phyloP scores from a whole-genome alignment of 2,797 vertebrate genomes.

The Notolepis coatsorum region DNA sequence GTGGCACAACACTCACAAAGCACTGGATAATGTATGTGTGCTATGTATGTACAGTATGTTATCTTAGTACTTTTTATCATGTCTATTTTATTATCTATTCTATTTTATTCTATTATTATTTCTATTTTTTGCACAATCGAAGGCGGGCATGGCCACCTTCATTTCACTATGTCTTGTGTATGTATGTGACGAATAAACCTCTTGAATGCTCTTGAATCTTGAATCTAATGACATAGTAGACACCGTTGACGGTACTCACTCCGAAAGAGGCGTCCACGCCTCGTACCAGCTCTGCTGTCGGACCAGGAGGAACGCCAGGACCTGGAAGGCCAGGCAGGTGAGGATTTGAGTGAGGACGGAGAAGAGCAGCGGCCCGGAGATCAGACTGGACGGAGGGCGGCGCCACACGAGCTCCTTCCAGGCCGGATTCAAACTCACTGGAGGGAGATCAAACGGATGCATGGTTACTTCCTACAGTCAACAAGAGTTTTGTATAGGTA shows the following conservation, averaged over 20 bases:
- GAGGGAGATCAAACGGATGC: slow-evolving; percentile 7
- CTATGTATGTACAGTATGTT: no score
- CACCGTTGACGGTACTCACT: slow-evolving; percentile 83
- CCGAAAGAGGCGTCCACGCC: slow-evolving; percentile 80
- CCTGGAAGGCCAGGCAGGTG: slow-evolving; percentile 92
- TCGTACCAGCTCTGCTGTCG: slow-evolving; percentile 90
- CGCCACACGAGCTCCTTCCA: slow-evolving; percentile 92
- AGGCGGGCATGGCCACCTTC: no score
- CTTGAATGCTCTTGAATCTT: no score
- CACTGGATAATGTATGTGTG: not conserved
- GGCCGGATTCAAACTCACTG: slow-evolving; percentile 97
- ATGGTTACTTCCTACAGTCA: no score
- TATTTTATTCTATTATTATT: no score
- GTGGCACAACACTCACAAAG: not conserved
- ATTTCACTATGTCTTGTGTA: no score
- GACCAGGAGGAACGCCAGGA: slow-evolving; percentile 88
- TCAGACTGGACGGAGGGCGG: slow-evolving; percentile 92
- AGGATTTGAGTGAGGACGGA: slow-evolving; percentile 95
- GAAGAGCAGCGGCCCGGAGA: slow-evolving; percentile 91
- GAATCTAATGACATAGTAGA: not conserved
- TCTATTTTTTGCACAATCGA: no score
- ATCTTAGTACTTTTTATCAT: no score
- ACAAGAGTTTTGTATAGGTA: no score
- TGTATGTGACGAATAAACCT: no score
- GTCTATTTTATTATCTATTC: no score